phyloP scores from a whole-genome alignment of 1,140 invertebrate genomes.

The Batillaria attramentaria region DNA sequence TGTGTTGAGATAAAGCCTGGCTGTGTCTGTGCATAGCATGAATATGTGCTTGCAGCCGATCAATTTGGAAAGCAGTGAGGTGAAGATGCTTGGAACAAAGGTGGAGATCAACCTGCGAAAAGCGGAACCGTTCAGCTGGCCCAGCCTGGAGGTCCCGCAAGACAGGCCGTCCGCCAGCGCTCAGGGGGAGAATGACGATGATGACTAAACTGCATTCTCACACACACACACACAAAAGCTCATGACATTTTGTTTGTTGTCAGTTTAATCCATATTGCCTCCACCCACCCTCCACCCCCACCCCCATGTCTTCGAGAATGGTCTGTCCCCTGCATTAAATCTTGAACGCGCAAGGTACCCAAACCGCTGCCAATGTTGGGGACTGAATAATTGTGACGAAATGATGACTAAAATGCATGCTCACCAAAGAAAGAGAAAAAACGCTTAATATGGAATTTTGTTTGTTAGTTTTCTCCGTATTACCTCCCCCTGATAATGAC shows the following conservation, averaged over 20 bases:
- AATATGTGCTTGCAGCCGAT: constrained; percentile 67
- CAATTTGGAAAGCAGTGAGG: constrained; percentile 76
- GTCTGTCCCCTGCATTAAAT: too few species aligned
- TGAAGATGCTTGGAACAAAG: constrained; percentile 91
- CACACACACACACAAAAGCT: not conserved
- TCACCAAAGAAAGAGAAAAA: too few species aligned
- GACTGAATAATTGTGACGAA: too few species aligned
- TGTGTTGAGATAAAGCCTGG: too few species aligned
- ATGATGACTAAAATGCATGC: too few species aligned
- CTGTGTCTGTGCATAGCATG: too few species aligned
- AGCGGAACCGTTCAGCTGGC: constrained; percentile 86
- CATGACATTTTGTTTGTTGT: not conserved
- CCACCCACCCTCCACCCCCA: not conserved
- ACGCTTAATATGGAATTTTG: too few species aligned
- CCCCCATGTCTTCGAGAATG: too few species aligned
- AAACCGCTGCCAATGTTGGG: too few species aligned
- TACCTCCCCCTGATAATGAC: too few species aligned
- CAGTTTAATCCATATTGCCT: not conserved
- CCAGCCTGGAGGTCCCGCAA: constrained; percentile 46
- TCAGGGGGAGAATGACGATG: not conserved
- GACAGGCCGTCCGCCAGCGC: not conserved
- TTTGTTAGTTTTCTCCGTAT: too few species aligned
- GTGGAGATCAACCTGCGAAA: constrained; percentile 95
- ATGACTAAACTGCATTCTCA: not conserved
- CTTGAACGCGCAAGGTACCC: too few species aligned